These are phyloP conservation scores for Mylabris phalerata DNA, from an alignment of 1,140 invertebrate genomes.

Conservation along the genomic window DNA sequence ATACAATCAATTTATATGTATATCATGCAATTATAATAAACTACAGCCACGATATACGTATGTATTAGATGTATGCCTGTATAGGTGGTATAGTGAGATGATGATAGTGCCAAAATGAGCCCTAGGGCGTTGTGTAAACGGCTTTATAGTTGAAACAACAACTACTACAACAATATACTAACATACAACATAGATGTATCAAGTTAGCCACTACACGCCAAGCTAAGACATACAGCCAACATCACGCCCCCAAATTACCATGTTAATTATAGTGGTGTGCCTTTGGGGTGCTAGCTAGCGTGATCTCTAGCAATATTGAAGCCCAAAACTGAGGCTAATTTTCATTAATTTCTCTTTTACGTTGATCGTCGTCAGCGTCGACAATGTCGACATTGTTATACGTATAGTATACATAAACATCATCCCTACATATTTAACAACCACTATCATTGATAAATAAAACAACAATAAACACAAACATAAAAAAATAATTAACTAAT, in stretches of 20 bases:
- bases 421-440: no score
- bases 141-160: not conserved
- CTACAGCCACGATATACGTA: constrained; percentile 11
- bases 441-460: no score
- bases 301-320: constrained; percentile 30
- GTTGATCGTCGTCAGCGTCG: no score
- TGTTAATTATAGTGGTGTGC: constrained; percentile 39
- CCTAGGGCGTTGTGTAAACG: constrained; percentile 19
- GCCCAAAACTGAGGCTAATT: constrained; percentile 26
- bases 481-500: no score
- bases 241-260: constrained; percentile 42
- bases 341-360: constrained; percentile 29
- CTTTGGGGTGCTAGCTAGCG: constrained; percentile 27
- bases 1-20: constrained; percentile 42
- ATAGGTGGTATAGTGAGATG: not conserved
- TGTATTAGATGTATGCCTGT: constrained; percentile 8
- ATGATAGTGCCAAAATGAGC: constrained; percentile 25
- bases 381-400: no score
- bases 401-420: no score
- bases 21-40: constrained; percentile 39
- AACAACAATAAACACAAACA: no score
- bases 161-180: no score
- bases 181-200: constrained; percentile 16
- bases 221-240: constrained; percentile 37
- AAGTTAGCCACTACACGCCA: constrained; percentile 40